Base-by-base conservation (phyloP, 1,140 invertebrate species). In the Nixonia krombeini region DNA sequence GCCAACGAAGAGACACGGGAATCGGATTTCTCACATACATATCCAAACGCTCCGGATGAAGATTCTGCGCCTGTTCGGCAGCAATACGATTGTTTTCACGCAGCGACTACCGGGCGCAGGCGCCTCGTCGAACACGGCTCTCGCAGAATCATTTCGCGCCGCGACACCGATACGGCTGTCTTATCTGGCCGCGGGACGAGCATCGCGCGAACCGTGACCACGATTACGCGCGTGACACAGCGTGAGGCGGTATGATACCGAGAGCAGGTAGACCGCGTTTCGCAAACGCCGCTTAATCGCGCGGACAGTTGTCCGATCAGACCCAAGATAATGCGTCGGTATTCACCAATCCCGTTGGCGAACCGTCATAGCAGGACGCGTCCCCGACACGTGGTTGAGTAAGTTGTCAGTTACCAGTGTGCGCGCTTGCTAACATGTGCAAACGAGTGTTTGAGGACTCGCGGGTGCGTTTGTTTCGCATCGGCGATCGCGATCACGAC, bases 131-230 rank as follows among this genome's bases (percentile, higher is more conserved):
- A 70, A 70, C 63, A 64, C 53, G 33, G 41, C 49, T 55, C 13
- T 53, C 16, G 18, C 50, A 55, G 66, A 63, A 70, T 70, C 66
- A 70, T 56, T 70, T 70, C 66, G 66, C 66, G 59, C 55, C 66
- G 66, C 66, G 66, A 70, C 66, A 59, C 55, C 59, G 51, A 64
- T 63, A 56, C 59, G 66, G 66, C 58, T 42, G 65, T 62, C 52
- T 25, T 57, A 50, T 28, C 42, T 55, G 50, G 55, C 38, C 53
- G 58, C 49, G 58, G 53, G 41, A 46, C 53, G 53, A 44, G 49
- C 49, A 55, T 46, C 38, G 66, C 53, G 66, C 56, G 2, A 35
- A 6, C n/a, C 40, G 21, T 21, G 21, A 25, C 18, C 4, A 42
- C 25, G 5, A 21, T 46, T 38, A 21, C 13, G 38, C 65, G 47